These are phyloP conservation scores for Chymomyza costata DNA, from an alignment of 1,140 invertebrate genomes.

Conservation along the genomic window DNA sequence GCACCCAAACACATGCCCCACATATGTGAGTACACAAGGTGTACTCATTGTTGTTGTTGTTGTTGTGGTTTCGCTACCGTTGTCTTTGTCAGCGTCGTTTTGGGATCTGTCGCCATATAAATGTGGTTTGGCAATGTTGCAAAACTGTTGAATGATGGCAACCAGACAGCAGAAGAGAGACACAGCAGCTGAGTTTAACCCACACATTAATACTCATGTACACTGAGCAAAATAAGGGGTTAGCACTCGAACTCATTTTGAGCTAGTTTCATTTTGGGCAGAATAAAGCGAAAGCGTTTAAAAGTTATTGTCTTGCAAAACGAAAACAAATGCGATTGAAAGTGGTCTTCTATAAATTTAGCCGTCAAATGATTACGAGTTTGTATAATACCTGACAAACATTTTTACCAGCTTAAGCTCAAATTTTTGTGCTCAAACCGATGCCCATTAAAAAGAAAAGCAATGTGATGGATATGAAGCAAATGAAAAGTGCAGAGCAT, in stretches of 20 bases:
- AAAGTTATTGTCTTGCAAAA: no score
- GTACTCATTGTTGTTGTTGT: background rate
- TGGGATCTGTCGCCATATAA: constrained; percentile 30
- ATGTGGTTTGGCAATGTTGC: constrained; percentile 48
- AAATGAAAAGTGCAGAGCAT: no score
- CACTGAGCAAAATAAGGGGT: background rate
- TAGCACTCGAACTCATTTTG: constrained; percentile 8
- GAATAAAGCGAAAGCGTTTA: background rate
- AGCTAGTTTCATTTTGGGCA: no score
- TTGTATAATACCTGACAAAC: no score
- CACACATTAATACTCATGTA: background rate
- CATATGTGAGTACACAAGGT: constrained; percentile 2
- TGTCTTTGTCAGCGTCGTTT: constrained; percentile 10
- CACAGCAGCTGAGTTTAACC: no score
- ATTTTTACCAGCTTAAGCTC: no score
- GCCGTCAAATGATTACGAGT: no score
- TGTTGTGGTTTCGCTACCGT: background rate
- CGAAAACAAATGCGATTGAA: no score
- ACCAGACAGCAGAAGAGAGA: constrained; percentile 28
- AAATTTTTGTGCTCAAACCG: no score
- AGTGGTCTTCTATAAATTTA: no score
- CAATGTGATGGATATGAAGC: no score
- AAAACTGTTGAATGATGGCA: constrained; percentile 64
- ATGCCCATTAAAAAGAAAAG: no score
- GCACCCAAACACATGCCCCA: constrained; percentile 28